phyloP scores from a whole-genome alignment of 2,797 vertebrate species.

The Numenius phaeopus region DNA sequence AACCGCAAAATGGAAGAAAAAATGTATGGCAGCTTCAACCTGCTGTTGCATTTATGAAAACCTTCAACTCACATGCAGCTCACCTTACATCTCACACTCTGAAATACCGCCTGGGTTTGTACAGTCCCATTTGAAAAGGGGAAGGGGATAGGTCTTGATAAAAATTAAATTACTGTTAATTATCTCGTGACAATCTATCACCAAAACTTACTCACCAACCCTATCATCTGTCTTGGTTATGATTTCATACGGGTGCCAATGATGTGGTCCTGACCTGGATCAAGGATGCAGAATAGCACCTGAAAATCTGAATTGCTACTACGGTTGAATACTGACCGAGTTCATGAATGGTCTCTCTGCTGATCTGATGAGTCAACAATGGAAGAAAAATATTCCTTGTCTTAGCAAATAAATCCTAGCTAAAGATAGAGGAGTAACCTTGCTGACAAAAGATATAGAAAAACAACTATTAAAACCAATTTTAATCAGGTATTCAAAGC shows the following conservation, averaged over 20 bases:
- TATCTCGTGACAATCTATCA: neutral
- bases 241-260: neutral
- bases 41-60: neutral
- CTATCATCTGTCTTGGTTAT: neutral
- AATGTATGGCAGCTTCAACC: neutral
- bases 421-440: neutral
- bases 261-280: neutral
- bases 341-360: neutral
- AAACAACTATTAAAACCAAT: neutral
- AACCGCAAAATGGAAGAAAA: neutral
- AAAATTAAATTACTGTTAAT: neutral
- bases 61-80: accelerated
- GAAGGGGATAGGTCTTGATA: neutral
- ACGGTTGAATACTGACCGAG: neutral
- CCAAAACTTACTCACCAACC: neutral
- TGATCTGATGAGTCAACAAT: neutral
- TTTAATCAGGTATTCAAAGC: neutral
- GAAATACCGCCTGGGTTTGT: neutral
- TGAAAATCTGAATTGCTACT: neutral
- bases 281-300: neutral
- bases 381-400: neutral
- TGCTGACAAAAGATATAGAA: neutral
- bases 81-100: neutral
- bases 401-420: neutral
- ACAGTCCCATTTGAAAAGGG: neutral